These are phyloP conservation scores for Eupithecia exiguata DNA, from an alignment of 2,888 invertebrate species.

Conservation along the genomic window DNA sequence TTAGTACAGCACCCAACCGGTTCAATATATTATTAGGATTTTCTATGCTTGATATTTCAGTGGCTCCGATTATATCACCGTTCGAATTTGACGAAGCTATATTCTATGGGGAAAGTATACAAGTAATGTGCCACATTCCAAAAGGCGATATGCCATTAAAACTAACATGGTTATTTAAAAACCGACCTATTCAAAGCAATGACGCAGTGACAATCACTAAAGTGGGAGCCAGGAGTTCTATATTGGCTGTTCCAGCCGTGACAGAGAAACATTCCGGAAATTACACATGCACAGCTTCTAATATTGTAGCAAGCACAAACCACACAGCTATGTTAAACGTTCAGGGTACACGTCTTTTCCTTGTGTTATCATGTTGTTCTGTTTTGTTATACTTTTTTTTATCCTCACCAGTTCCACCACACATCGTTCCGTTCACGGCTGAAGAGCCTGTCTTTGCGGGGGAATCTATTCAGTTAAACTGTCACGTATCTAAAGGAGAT, in stretches of 20 bases:
- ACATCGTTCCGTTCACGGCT: slow-evolving; percentile 85
- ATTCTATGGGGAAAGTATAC: slow-evolving; percentile 84
- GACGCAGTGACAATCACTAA: slow-evolving; percentile 81
- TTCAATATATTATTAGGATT: slow-evolving; percentile 19
- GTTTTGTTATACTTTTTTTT: slow-evolving; percentile 53
- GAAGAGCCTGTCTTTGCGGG: slow-evolving; percentile 86
- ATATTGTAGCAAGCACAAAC: slow-evolving; percentile 86
- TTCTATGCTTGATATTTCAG: slow-evolving; percentile 66
- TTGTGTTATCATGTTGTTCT: slow-evolving; percentile 53
- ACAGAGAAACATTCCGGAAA: slow-evolving; percentile 88
- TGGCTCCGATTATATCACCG: slow-evolving; percentile 84
- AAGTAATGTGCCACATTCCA: slow-evolving; percentile 83
- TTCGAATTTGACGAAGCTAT: slow-evolving; percentile 84
- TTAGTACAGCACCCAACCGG: slow-evolving; percentile 20
- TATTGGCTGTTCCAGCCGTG: slow-evolving; percentile 86
- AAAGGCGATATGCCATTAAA: slow-evolving; percentile 89
- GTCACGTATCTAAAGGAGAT: slow-evolving; percentile 87
- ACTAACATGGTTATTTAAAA: slow-evolving; percentile 88
- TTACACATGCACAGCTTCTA: slow-evolving; percentile 90
- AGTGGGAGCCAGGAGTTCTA: slow-evolving; percentile 85
- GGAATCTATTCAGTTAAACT: slow-evolving; percentile 85
- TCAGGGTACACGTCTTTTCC: slow-evolving; percentile 83
- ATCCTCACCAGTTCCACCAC: slow-evolving; percentile 83
- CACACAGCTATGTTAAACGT: slow-evolving; percentile 86
- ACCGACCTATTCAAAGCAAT: slow-evolving; percentile 72